Base-by-base conservation (phyloP, 2,113 vertebrate species). In the human (Homo sapiens) region DNA sequence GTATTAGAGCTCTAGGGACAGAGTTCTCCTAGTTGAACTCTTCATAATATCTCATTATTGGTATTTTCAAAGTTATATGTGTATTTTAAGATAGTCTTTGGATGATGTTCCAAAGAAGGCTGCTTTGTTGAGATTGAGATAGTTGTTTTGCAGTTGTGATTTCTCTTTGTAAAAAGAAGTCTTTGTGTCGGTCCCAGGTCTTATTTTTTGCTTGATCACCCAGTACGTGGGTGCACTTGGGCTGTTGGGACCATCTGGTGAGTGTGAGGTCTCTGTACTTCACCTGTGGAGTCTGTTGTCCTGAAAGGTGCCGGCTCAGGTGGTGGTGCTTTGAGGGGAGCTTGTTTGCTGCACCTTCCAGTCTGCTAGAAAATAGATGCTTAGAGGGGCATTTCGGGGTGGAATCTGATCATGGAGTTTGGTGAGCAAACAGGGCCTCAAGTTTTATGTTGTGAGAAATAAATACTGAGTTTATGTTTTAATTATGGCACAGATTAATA, bases 1-100 rank as follows among this genome's bases (percentile, higher is more conserved):
- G 8, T 11, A 8, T 25, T 48, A 55, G 57, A 3, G 20, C 50
- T 50, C 5, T 70, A 18, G 89, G 75, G 57, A 72, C 73, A 55
- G 64, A 40, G 55, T 52, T 61, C 43, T 76, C 20, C 8, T 1
- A 5, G 55, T 17, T 20, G 84, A 59, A n/a, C 50, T 72, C 40
- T 32, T 25, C 2, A 3, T 70, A 11, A 30, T 25, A 2, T 8
- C 32, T 2, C 43, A 30, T 43, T 40, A 32, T n/a, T 10, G 17
- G 18, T 57, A 32, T 93, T 95, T 96, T 92, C 75, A 57, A 2
- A 18, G 40, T 92, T 92, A 16, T 6, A 5, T 76, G 5, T 83
- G 70, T 13, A 1, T 91, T 90, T 89, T 50, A 55, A 55, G n/a
- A 23, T 70, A 3, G 64, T 70, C n/a, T 75, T 66, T 55, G 30